phyloP scores from a whole-genome alignment of 2,888 invertebrate species.

The Rhagonycha fulva region DNA sequence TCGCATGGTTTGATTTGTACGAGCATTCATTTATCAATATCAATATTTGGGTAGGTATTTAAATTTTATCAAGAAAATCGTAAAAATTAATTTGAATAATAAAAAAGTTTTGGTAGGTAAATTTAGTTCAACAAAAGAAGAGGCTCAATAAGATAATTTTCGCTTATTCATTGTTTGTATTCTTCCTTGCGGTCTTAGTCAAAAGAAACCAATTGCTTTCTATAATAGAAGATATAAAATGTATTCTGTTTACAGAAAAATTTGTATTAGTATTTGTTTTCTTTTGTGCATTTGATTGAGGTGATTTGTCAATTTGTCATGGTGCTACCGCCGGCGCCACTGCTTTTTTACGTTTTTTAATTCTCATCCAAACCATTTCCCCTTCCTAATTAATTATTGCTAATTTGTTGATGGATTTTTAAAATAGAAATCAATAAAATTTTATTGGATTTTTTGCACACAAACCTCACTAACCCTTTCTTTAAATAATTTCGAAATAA shows the following conservation, averaged over 20 bases:
- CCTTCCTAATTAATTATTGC: not conserved
- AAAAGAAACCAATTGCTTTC: constrained; percentile 38
- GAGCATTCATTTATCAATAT: not conserved
- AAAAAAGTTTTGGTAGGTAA: not conserved
- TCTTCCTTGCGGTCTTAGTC: constrained; percentile 39
- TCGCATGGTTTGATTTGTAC: not conserved
- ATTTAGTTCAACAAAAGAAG: constrained; percentile 22
- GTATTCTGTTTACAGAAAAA: constrained; percentile 36
- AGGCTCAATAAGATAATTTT: constrained; percentile 45
- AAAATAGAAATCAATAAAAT: not conserved
- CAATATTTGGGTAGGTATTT: not conserved
- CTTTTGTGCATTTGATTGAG: constrained; percentile 38
- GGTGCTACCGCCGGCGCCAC: constrained; percentile 42
- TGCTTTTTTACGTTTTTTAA: constrained; percentile 13
- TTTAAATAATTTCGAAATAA: constrained; percentile 24
- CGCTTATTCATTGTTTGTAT: constrained; percentile 49
- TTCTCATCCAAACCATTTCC: not conserved
- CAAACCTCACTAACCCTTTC: not conserved
- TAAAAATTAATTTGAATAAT: not conserved
- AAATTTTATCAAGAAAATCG: not conserved
- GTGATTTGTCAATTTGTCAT: constrained; percentile 41
- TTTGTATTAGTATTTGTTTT: constrained; percentile 37
- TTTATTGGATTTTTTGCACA: not conserved
- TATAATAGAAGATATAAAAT: constrained; percentile 34
- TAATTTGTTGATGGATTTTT: not conserved